Evolutionary conservation across 2,113 vertebrate genomes (phyloP), one percentile per base, ranked within the genome.

Genomic region (Grammomys dolichurus): DNA sequence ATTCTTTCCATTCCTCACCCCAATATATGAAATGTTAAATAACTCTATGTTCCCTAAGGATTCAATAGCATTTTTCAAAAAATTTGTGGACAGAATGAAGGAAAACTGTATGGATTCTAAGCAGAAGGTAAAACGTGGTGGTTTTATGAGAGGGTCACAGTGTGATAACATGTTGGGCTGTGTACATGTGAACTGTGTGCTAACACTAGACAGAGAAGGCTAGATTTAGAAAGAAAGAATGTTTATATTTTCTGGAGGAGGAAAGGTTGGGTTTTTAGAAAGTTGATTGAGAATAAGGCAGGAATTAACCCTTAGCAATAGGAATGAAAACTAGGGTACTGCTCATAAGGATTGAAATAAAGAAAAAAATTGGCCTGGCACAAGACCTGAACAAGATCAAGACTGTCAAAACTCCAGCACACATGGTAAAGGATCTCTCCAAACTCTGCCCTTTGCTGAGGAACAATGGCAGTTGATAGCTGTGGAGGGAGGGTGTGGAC

Each of bases 101-200:
- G 86, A 96, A 89, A 77, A 33, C 65, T 73, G 54, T 54, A 96
- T 96, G 14, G 63, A 76, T 31, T 54, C 92, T 56, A 86, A 91
- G 1, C 2, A 90, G 72, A 94, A 40, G 95, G 97, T 97, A 96
- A 96, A 78, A 12, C 3, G 28, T 78, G 76, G 17, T 82, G 1
- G 5, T n/a, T n/a, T n/a, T n/a, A n/a, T n/a, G n/a, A n/a, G n/a
- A n/a, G n/a, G n/a, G n/a, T n/a, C n/a, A n/a, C 3, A 2, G 0
- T 58, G 76, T n/a, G 22, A 63, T 26, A 60, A 82, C 51, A n/a
- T 75, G 36, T n/a, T 67, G 16, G n/a, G 6, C 16, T 67, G 12
- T n/a, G 20, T 58, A 67, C 2, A 24, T 67, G 26, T 77, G 16
- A 65, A 9, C 7, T 54, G 43, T 65, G 2, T 12, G 19, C 28